Base-by-base conservation (phyloP, 2,888 invertebrate species). In the Villa cingulata region DNA sequence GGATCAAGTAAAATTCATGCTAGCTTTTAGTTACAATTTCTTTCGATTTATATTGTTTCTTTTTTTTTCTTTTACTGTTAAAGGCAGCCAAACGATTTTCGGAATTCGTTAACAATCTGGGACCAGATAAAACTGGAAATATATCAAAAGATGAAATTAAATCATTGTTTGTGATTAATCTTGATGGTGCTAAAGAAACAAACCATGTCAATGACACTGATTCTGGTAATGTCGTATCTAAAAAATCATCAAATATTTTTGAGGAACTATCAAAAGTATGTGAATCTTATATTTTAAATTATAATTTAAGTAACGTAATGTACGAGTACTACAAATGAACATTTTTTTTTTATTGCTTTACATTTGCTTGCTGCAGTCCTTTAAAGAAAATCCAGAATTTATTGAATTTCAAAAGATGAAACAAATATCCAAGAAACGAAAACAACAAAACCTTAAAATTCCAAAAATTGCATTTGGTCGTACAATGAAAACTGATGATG, bases 91-190 rank as follows among this genome's bases (percentile, higher is more conserved):
- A 65, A 52, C 61, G 62, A 20, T 70, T 70, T 47, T 58, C 62
- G 12, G 59, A 62, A 17, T 70, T 68, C 65, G 49, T 69, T 0
- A 67, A 68, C 23, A 57, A 56, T 1, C 55, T 70, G 37, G 63
- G 68, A 12, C 61, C 55, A 36, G 56, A 62, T 16, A 52, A 55
- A 32, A 59, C 62, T 17, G 59, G 61, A 10, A 57, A 61, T 15
- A 61, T 69, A 36, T 59, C 67, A 0, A 64, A 63, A 17, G 62
- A 62, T 14, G 58, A 63, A 45, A 58, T 70, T 0, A 67, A 67
- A 51, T 60, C 62, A 18, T 52, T 70, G 1, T 70, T 70, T 12
- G 29, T 12, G 12, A 32, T 32, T 32, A 9, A 12, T 12, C 3
- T 32, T 12, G 29, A 32, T n/a, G n/a, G n/a, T n/a, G n/a, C n/a